A percentile compares a stretch with the other conserved stretches of the same genome.
phyloP scores from a whole-genome alignment of 2,113 vertebrate species.

The Mastomys coucha region DNA sequence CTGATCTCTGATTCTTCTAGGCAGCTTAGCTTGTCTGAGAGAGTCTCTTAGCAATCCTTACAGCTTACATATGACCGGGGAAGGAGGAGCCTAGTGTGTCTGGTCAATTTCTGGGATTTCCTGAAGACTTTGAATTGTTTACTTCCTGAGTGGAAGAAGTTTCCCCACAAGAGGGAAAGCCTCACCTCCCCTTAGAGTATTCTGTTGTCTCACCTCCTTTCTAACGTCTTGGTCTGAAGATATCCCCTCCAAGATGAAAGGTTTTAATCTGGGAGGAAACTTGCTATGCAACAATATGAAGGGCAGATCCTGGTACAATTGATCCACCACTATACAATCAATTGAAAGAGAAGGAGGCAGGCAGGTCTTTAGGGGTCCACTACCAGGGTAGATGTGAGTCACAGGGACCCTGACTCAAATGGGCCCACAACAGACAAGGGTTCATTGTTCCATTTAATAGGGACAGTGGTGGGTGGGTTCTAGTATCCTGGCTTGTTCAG shows the following conservation, averaged over 20 bases:
- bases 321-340: neutral
- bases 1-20: neutral
- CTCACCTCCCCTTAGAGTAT: neutral
- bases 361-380: neutral
- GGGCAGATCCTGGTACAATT: neutral
- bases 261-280: neutral
- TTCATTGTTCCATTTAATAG: neutral
- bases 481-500: neutral
- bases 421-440: neutral
- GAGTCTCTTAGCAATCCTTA: neutral
- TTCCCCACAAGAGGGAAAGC: neutral
- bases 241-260: neutral
- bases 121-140: neutral
- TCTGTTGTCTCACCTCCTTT: neutral
- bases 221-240: neutral
- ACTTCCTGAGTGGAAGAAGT: neutral
- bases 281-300: neutral
- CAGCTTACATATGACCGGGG: neutral
- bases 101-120: neutral
- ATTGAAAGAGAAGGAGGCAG: neutral
- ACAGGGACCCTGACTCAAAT: slow-evolving; percentile 34
- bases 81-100: neutral
- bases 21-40: neutral
- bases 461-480: neutral
- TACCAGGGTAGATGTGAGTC: neutral